Base-by-base conservation (phyloP, 2,113 vertebrate species). In the Alces alces region DNA sequence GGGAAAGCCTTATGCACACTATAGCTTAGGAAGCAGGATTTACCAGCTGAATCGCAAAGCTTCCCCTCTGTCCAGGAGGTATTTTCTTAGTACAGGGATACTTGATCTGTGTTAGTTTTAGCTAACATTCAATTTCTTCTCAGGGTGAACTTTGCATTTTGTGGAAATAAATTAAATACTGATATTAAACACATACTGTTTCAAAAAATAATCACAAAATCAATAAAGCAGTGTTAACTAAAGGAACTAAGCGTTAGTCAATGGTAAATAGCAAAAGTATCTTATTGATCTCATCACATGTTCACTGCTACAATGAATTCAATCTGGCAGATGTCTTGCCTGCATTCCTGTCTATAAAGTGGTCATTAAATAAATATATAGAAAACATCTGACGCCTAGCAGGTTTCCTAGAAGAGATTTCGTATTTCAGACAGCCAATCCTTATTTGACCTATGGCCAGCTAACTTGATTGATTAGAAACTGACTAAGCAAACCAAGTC, bases 1-100 rank as follows among this genome's bases (percentile, higher is more conserved):
- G 96, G 97, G 97, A 97, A 98, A 98, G 95, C 97, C 95, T 98
- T 97, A 92, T 97, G 97, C 93, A 97, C 95, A 97, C 86, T 89
- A 57, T 70, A 96, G 92, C 82, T 97, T 96, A 98, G 95, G 94
- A 98, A 97, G 89, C 94, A 97, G 95, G 94, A 97, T 97, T 98
- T 97, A 91, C 94, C 94, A 86, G 76, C 88, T 93, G 85, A 95
- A 47, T 33, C 39, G 7, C 82, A 98, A 98, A 97, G 97, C 97
- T 96, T 93, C 14, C 88, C 82, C 45, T 97, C 11, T 3, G 14
- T 78, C 91, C 66, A 64, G 25, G 58, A 96, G 90, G 57, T 95
- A 94, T 96, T 97, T 97, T 97, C 58, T 95, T 82, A 95, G 85
- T 70, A 76, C 3, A 11, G 8, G 6, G 33, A 94, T 96, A 78